Evolutionary conservation across 1,140 invertebrate species (phyloP), one percentile per base, ranked within the genome.

Genomic region (Belonocnema kinseyi): DNA sequence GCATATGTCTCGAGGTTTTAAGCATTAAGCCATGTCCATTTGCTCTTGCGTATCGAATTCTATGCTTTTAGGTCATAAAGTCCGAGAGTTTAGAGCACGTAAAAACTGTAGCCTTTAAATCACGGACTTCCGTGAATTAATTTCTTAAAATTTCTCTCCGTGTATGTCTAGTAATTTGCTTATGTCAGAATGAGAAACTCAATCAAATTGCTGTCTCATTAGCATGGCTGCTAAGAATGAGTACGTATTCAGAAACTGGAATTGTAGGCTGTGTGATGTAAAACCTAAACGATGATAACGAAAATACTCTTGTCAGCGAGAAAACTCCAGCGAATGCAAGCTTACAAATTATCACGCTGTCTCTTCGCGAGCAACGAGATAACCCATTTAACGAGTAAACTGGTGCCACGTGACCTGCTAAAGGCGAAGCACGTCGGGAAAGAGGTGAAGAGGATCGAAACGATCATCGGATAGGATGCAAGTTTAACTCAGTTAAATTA

Each of bases 291-390:
- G 14, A 66, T 3, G 58, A 66, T 66, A 66, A 66, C 40, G 58
- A 66, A 66, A 66, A 66, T 13, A 40, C 21, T 66, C 58, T 33
- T 46, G 61, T 66, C 61, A 66, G 61, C 61, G 26, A 40, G 61
- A 66, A 66, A 40, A 66, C 33, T 66, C 3, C 7, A n/a, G 40
- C 61, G 26, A 33, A 66, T 66, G 61, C 7, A 33, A 46, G 61
- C 26, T 66, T 40, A 66, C 61, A 66, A 66, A 46, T 66, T 66
- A 33, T 66, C 61, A 14, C 61, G 61, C 40, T 66, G 61, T 66
- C 61, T 66, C 61, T 66, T 26, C 40, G 40, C 40, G 10, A 10
- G 40, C 46, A 66, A 66, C 61, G 61, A 66, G 61, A 66, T 66
- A 66, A 66, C 33, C 61, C 61, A 66, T 26, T 66, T 66, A 66